phyloP scores from a whole-genome alignment of 2,888 invertebrate species.

The Dynastes tityus region DNA sequence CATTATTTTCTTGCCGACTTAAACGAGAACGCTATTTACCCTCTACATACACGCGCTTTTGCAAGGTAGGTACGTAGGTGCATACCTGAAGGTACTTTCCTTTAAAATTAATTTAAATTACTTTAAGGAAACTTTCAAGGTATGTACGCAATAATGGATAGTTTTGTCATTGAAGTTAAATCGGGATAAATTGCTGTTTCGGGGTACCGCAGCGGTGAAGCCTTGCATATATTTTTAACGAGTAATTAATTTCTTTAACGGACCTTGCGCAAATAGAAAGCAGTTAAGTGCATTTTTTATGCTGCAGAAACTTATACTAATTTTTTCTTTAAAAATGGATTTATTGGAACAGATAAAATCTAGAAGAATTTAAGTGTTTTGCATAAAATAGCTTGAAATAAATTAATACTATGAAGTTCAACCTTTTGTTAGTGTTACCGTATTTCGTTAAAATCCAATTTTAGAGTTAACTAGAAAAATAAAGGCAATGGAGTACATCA shows the following conservation, averaged over 20 bases:
- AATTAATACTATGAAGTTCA: not conserved
- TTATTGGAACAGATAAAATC: not conserved
- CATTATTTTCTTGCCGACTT: constrained; percentile 39
- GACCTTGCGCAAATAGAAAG: not conserved
- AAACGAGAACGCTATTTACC: constrained; percentile 27
- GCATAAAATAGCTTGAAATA: not conserved
- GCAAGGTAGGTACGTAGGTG: constrained; percentile 5
- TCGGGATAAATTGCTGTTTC: constrained; percentile 32
- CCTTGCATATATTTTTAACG: not conserved
- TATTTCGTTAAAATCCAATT: too few relatives aligned
- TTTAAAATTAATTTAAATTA: constrained; percentile 45
- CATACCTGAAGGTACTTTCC: constrained; percentile 1
- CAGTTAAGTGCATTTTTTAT: not conserved
- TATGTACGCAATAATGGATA: constrained; percentile 37
- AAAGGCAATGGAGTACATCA: too few relatives aligned
- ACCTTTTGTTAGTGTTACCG: too few relatives aligned
- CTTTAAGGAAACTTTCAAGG: constrained; percentile 35
- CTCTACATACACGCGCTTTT: not conserved
- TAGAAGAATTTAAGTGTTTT: not conserved
- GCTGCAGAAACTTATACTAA: too few relatives aligned
- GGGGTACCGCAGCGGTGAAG: not conserved
- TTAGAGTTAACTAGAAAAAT: too few relatives aligned
- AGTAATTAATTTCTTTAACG: constrained; percentile 15
- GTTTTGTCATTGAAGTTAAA: constrained; percentile 36
- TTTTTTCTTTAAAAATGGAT: too few relatives aligned